Evolutionary conservation across 2,113 vertebrate species (phyloP).

Genomic region (Clarias macrocephalus): DNA sequence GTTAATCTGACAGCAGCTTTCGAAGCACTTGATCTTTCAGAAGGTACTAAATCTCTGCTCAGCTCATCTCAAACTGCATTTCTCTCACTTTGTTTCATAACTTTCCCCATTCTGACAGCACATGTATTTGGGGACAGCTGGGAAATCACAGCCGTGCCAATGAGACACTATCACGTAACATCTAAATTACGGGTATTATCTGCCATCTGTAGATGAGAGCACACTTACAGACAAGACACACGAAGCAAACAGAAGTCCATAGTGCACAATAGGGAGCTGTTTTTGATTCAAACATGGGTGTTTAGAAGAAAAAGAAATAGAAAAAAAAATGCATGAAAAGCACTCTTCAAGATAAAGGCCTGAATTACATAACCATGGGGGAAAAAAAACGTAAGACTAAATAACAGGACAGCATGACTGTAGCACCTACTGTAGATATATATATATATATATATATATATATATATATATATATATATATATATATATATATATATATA

Average conservation of each 20-base stretch:
- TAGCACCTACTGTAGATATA: neutral
- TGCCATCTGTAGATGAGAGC: constrained; percentile 13
- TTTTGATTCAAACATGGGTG: neutral
- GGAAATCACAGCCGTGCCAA: constrained; percentile 27
- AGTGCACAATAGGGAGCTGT: neutral
- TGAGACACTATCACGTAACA: constrained; percentile 20
- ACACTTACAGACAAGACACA: constrained; percentile 6
- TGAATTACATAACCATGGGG: neutral
- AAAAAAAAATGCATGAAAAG: constrained; percentile 14
- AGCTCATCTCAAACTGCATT: neutral
- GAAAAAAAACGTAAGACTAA: neutral
- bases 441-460: no score
- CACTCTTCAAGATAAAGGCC: neutral
- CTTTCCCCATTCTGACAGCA: neutral
- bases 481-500: neutral
- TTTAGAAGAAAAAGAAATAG: neutral
- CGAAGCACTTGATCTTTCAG: constrained; percentile 42
- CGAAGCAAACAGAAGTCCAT: constrained; percentile 17
- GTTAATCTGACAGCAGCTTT: constrained; percentile 42
- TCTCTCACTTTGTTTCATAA: neutral
- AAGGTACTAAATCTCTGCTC: neutral
- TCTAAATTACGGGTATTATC: constrained; percentile 32
- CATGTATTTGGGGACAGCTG: constrained; percentile 24
- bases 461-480: no score
- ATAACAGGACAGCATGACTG: neutral